Conservation (phyloP, 2,888 invertebrate species). For the Pterostichus madidus region DNA sequence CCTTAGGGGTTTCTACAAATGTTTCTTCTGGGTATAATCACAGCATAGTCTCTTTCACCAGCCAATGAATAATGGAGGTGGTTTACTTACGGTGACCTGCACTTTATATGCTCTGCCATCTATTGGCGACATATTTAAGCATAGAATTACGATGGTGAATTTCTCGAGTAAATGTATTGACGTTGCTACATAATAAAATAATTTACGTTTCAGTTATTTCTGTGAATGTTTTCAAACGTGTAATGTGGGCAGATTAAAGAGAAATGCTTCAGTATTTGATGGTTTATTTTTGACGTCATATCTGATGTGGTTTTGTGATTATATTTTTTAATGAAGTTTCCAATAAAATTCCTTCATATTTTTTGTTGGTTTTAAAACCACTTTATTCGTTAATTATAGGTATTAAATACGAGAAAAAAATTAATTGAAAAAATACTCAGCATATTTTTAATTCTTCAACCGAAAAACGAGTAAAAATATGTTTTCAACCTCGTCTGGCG, state of each 20-base stretch:
- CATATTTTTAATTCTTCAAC: not conserved
- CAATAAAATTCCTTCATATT: not conserved
- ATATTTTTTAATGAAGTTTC: not conserved
- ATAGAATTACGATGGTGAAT: not conserved
- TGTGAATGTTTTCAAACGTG: constrained; percentile 14
- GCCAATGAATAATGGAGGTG: constrained; percentile 5
- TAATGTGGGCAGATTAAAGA: constrained; percentile 19
- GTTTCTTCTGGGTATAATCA: constrained; percentile 16
- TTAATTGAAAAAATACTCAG: no score
- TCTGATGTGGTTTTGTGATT: not conserved
- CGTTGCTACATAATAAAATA: constrained; percentile 15
- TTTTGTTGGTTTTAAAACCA: not conserved
- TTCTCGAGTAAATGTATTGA: not conserved
- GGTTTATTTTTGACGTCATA: not conserved
- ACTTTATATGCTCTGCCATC: not conserved
- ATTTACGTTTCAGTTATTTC: constrained; percentile 27
- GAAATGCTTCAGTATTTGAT: not conserved
- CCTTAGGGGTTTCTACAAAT: constrained; percentile 6
- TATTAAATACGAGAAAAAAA: not conserved
- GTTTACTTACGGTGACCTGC: constrained; percentile 14
- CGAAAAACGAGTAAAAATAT: not conserved
- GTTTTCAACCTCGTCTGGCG: not conserved
- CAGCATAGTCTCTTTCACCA: not conserved
- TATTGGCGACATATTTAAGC: not conserved
- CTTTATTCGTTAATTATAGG: not conserved